A percentile compares a stretch with the other conserved stretches of the same genome.
Conservation (phyloP, 2,797 vertebrate genomes). For the Gymnoscopelus braueri region DNA sequence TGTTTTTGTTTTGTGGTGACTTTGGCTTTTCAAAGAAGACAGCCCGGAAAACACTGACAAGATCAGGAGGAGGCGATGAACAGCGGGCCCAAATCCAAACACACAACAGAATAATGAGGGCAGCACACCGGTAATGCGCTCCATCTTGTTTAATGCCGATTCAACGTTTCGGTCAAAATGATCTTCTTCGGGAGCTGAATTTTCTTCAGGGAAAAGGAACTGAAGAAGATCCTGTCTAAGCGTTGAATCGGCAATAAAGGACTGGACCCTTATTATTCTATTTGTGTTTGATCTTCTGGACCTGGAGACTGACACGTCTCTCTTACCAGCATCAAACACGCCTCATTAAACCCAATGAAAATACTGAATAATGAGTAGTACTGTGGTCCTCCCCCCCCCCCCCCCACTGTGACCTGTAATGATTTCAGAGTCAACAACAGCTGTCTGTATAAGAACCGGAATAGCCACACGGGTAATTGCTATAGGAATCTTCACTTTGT, state of each 20-base stretch:
- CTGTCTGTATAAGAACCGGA: constrained; percentile 44
- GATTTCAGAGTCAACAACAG: constrained; percentile 29
- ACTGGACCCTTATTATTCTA: no score
- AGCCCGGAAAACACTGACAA: constrained; percentile 24
- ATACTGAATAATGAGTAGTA: not conserved
- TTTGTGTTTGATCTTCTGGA: no score
- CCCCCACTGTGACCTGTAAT: no score
- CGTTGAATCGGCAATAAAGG: no score
- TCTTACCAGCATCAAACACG: no score
- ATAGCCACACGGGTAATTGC: constrained; percentile 41
- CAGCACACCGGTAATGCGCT: not conserved
- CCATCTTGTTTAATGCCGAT: constrained; percentile 22
- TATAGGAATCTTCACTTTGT: constrained; percentile 49
- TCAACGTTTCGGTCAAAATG: no score
- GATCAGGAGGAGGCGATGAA: constrained; percentile 22
- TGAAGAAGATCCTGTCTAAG: no score
- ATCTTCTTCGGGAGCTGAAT: no score
- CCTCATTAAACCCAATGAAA: no score
- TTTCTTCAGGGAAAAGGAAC: no score
- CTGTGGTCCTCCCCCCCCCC: not conserved
- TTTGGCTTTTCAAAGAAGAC: constrained; percentile 43
- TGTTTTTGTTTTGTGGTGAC: constrained; percentile 37
- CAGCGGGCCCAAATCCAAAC: not conserved
- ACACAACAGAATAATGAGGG: no score
- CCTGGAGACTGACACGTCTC: no score